These are phyloP conservation scores for Drosophila novamexicana DNA, from an alignment of 1,140 invertebrate species.

Conservation along the genomic window DNA sequence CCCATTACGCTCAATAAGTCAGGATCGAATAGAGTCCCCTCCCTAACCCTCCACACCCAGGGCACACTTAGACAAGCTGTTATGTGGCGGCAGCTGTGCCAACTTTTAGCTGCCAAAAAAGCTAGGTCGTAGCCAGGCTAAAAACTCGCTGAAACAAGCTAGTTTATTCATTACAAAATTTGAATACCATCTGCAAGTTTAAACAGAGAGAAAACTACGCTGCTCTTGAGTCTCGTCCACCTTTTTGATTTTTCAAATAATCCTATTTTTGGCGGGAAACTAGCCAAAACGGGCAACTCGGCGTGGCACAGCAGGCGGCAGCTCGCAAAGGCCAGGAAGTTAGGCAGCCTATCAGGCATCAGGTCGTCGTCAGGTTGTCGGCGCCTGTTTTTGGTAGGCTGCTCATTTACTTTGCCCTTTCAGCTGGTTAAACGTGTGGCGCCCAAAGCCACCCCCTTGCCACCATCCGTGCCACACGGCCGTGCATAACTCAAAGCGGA, in stretches of 20 bases:
- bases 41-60: too few relatives aligned
- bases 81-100: slow-evolving; percentile 4
- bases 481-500: slow-evolving; percentile 73
- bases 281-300: background rate
- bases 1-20: slow-evolving; percentile 47
- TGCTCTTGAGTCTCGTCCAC: background rate
- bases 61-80: slow-evolving; percentile 44
- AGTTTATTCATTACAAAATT: background rate
- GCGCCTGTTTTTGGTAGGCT: slow-evolving; percentile 19
- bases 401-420: slow-evolving; percentile 10
- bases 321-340: slow-evolving; percentile 19
- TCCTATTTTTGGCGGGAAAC: background rate
- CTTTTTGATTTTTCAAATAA: too few relatives aligned
- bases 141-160: background rate
- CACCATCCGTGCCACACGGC: too few relatives aligned
- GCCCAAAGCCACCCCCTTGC: background rate
- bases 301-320: slow-evolving; percentile 43
- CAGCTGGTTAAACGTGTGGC: background rate
- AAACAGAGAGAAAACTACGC: too few relatives aligned
- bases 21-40: slow-evolving; percentile 34
- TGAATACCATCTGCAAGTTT: too few relatives aligned
- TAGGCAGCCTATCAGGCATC: slow-evolving; percentile 6
- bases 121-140: background rate
- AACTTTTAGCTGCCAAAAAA: background rate
- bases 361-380: slow-evolving; percentile 3